Percentiles rank a stretch among this genome's conserved stretches.
Evolutionary conservation across 2,113 vertebrate genomes (phyloP).

Genomic region (Trachemys scripta): DNA sequence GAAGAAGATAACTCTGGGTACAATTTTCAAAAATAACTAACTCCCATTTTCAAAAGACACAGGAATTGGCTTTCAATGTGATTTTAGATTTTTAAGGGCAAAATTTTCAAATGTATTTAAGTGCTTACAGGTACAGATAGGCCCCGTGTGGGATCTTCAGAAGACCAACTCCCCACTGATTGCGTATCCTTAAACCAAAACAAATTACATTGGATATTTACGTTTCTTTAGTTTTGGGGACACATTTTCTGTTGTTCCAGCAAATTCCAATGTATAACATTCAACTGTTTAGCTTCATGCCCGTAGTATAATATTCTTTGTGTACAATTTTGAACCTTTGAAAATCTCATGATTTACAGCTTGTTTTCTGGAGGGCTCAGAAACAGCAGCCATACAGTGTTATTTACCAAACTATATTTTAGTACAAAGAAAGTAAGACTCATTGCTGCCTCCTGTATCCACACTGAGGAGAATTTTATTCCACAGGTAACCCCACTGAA

Average conservation of each 20-base stretch:
- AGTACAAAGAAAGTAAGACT: not conserved
- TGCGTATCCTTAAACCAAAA: not conserved
- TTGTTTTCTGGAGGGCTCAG: not conserved
- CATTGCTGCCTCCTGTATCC: not conserved
- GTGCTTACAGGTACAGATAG: not conserved
- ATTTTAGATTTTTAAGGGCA: fast-evolving
- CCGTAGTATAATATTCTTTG: not conserved
- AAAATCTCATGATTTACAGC: not conserved
- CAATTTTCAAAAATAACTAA: not conserved
- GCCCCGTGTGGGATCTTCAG: not conserved
- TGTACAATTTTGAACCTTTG: not conserved
- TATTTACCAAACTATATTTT: not conserved
- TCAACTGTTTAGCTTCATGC: not conserved
- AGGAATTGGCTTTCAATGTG: not conserved
- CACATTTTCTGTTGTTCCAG: not conserved
- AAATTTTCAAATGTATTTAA: not conserved
- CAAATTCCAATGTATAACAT: not conserved
- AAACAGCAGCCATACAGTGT: not conserved
- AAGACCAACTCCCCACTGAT: not conserved
- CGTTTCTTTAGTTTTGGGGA: not conserved
- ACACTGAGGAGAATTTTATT: not conserved
- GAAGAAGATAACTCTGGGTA: not conserved
- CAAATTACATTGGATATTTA: not conserved
- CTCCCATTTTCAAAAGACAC: too few relatives aligned
- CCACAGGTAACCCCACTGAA: not conserved